A percentile compares a stretch with the other conserved stretches of the same genome.
Evolutionary conservation across 2,888 invertebrate genomes (phyloP).

Genomic region (Unio pictorum): DNA sequence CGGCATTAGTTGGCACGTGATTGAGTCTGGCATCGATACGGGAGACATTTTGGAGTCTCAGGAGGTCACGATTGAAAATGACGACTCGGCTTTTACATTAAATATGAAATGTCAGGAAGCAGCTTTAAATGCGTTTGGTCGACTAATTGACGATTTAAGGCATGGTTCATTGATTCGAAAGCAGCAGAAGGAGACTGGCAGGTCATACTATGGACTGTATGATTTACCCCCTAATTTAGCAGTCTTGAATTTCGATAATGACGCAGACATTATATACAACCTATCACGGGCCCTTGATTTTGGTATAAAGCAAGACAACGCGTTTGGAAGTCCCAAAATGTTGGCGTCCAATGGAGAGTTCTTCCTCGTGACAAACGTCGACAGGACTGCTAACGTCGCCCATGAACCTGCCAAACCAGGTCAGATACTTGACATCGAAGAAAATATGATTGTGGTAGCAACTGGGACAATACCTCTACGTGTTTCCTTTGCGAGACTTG

Average conservation of each 20-base stretch:
- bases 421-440: slow-evolving; percentile 33
- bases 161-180: slow-evolving; percentile 8
- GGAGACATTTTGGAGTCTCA: slow-evolving; percentile 44
- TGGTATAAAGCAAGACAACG: slow-evolving; percentile 43
- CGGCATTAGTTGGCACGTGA: slow-evolving; percentile 49
- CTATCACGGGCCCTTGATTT: slow-evolving; percentile 45
- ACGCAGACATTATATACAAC: slow-evolving; percentile 26
- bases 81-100: slow-evolving; percentile 44
- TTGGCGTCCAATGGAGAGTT: slow-evolving; percentile 31
- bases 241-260: slow-evolving; percentile 29
- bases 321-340: slow-evolving; percentile 47
- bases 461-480: slow-evolving; percentile 25
- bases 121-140: slow-evolving; percentile 28
- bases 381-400: slow-evolving; percentile 7
- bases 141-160: slow-evolving; percentile 27
- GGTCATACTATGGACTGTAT: slow-evolving; percentile 45
- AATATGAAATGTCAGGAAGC: slow-evolving; percentile 13
- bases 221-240: slow-evolving; percentile 46
- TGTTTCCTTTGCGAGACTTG: slow-evolving; percentile 34
- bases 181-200: slow-evolving; percentile 23
- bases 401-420: slow-evolving; percentile 13
- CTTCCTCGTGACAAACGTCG: slow-evolving; percentile 40
- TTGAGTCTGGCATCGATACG: slow-evolving; percentile 48
- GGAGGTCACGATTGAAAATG: slow-evolving; percentile 28
- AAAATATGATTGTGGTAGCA: slow-evolving; percentile 37